A percentile compares a stretch with the other conserved stretches of the same genome.
phyloP scores from a whole-genome alignment of 92 coral and sea anemone genomes.

The Epizoanthus scotinus region DNA sequence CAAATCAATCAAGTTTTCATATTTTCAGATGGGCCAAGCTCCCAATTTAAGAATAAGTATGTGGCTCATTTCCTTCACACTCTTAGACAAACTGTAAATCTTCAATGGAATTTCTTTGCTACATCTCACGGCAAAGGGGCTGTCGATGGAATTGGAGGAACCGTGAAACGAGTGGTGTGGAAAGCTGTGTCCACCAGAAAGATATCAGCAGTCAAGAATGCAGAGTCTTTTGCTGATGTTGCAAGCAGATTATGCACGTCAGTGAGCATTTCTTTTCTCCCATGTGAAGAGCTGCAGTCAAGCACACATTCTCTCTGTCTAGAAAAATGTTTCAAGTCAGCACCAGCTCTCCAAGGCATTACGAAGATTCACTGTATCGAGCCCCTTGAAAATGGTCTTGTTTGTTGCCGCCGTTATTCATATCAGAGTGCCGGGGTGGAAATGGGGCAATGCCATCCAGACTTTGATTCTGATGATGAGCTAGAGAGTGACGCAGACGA shows the following conservation, averaged over 20 bases:
- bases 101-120: constrained; percentile 62
- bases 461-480: constrained; percentile 2
- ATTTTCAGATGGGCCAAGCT: constrained; percentile 73
- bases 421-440: constrained; percentile 52
- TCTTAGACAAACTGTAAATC: constrained; percentile 35
- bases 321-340: constrained; percentile 40
- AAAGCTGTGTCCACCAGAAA: constrained; percentile 29
- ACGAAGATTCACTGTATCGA: constrained; percentile 59
- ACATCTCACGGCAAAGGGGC: constrained; percentile 69
- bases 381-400: constrained; percentile 52
- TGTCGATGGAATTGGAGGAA: constrained; percentile 50
- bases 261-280: constrained; percentile 49
- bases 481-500: constrained; percentile 30
- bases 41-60: constrained; percentile 61
- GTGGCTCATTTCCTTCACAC: constrained; percentile 51
- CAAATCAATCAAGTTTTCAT: constrained; percentile 38
- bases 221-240: constrained; percentile 53
- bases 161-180: constrained; percentile 40
- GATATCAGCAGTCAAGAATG: constrained; percentile 45
- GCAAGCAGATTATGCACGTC: constrained; percentile 59
- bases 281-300: constrained; percentile 38
- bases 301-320: constrained; percentile 47
- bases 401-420: constrained; percentile 36
- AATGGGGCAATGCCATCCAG: constrained; percentile 39
- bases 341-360: constrained; percentile 56